phyloP scores from a whole-genome alignment of 2,113 vertebrate species.

The Hipposideros armiger region DNA sequence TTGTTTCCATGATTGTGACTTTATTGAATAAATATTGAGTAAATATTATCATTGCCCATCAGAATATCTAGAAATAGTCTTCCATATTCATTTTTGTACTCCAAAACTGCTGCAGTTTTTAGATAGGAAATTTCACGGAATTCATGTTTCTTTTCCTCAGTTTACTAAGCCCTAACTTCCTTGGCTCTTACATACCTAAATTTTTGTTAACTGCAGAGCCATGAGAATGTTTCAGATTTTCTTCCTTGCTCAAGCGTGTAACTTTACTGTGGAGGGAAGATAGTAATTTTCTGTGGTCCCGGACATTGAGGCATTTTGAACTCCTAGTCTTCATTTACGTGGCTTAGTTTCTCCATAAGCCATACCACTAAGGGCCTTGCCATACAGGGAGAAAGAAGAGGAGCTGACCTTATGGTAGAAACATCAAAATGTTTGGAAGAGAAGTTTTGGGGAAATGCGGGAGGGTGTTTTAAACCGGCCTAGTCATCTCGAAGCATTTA shows the following conservation, averaged over 20 bases:
- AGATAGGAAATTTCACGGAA: neutral
- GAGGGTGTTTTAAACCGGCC: neutral
- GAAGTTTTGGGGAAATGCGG: neutral
- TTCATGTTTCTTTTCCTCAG: neutral
- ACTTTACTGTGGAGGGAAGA: neutral
- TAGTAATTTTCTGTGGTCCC: neutral
- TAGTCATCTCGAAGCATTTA: neutral
- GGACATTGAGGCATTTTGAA: neutral
- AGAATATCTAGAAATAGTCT: slow-evolving; percentile 1
- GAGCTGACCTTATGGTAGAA: neutral
- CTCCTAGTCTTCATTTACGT: neutral
- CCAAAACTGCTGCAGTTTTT: neutral
- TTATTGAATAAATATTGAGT: neutral
- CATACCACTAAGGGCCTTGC: neutral
- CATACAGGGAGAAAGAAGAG: neutral
- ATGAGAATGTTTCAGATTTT: neutral
- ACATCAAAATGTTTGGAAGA: neutral
- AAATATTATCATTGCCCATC: neutral
- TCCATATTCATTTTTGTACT: neutral
- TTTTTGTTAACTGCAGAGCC: neutral
- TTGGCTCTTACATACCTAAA: neutral
- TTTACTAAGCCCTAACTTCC: neutral
- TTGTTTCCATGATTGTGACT: slow-evolving; percentile 31
- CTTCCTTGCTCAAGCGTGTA: neutral
- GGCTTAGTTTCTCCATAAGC: neutral